Evolutionary conservation across 2,888 invertebrate species (phyloP), one percentile per base, ranked within the genome.

Genomic region (Ischnura elegans): DNA sequence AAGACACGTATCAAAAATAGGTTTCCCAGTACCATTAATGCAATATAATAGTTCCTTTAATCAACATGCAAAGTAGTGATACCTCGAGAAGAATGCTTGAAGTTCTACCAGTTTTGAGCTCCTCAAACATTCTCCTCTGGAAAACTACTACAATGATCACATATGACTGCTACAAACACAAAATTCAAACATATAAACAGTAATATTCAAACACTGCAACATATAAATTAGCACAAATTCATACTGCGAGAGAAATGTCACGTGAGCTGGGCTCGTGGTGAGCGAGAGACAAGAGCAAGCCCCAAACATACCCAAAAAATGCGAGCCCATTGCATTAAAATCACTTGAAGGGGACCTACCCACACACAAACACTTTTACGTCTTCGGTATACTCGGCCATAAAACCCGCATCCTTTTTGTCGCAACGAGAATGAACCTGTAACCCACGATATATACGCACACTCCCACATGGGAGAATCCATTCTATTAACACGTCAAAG

Each of bases 381-480:
- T n/a, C 46, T 86, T 19, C 25, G 43, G 45, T 16, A 86, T 43
- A 19, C 46, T 16, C 2, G 46, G 45, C 46, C 86, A 25, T 86
- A 86, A 86, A 86, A 45, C 45, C 45, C 86, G 43, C 86, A 86
- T n/a, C 86, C 86, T 86, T 43, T n/a, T 86, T 86, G 86, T 86
- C 86, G 86, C 86, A n/a, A n/a, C n/a, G 45, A 86, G 86, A 47
- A 86, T 86, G 86, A 86, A 86, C 86, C 86, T 86, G 86, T 86
- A 86, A 86, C 43, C 86, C 86, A 5, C 86, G 46, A 86, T 86
- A 86, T 86, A 86, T n/a, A 86, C 51, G 19, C 51, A 86, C 45
- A 86, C 51, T 19, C 51, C 45, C 45, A 86, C 4, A n/a, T 46
- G 46, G 25, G 86, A 25, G 6, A 43, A 45, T 86, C 86, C 45